Percentiles rank a stretch among this genome's conserved stretches.
These are phyloP conservation scores for Brachionus paranguensis DNA, from an alignment of 1,140 invertebrate species.

Conservation along the genomic window DNA sequence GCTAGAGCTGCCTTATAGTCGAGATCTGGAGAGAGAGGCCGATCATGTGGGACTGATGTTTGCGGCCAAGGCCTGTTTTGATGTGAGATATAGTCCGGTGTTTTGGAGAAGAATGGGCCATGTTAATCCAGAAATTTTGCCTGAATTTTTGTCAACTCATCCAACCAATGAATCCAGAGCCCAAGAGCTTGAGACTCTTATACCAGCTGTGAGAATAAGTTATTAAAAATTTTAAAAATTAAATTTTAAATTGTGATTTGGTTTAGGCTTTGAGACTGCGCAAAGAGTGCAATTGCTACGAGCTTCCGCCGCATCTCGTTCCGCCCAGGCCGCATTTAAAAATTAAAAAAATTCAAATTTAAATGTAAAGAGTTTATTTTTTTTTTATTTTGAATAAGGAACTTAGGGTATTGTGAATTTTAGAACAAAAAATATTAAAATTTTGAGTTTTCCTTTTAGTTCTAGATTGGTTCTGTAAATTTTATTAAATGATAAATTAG, in stretches of 20 bases:
- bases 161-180: slow-evolving; percentile 59
- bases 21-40: slow-evolving; percentile 63
- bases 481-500: too few species aligned
- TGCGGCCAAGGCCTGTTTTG: slow-evolving; percentile 65
- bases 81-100: slow-evolving; percentile 61
- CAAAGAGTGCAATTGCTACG: slow-evolving; percentile 45
- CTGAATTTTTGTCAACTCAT: slow-evolving; percentile 63
- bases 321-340: background rate
- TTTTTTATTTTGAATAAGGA: too few species aligned
- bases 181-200: slow-evolving; percentile 54
- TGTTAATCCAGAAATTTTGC: slow-evolving; percentile 44
- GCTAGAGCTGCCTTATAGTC: slow-evolving; percentile 60
- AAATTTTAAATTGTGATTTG: background rate
- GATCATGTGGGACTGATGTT: slow-evolving; percentile 62
- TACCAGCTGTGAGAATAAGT: slow-evolving; percentile 53
- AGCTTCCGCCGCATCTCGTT: slow-evolving; percentile 42
- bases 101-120: slow-evolving; percentile 62
- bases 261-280: slow-evolving; percentile 44
- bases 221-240: background rate
- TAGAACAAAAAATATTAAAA: too few species aligned
- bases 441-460: too few species aligned
- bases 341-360: background rate
- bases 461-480: too few species aligned
- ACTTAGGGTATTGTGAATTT: too few species aligned
- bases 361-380: background rate